Percentiles rank a stretch among this genome's conserved stretches.
Conservation (phyloP, 2,888 invertebrate genomes). For the Cephus pulcher region DNA sequence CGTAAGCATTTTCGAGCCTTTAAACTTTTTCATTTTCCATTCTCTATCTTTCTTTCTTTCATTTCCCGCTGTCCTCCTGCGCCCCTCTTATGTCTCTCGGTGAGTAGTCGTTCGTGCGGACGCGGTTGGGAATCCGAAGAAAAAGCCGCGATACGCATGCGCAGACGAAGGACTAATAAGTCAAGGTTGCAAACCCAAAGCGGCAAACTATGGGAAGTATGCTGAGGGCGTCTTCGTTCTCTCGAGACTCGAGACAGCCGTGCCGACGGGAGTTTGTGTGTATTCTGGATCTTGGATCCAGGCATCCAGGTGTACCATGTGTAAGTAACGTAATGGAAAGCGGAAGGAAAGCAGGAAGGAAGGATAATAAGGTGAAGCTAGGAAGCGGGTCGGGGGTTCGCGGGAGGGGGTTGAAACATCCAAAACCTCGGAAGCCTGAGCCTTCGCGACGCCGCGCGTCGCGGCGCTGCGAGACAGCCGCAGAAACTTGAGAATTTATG, state of each 20-base stretch:
- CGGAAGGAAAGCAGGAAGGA: slow-evolving; percentile 37
- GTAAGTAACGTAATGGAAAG: slow-evolving; percentile 47
- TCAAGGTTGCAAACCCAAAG: not conserved
- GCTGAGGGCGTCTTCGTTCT: not conserved
- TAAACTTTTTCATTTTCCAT: not conserved
- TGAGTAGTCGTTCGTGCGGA: not conserved
- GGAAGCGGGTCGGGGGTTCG: slow-evolving; percentile 8
- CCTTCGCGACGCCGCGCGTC: not conserved
- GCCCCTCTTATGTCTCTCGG: not conserved
- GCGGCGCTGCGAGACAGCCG: slow-evolving; percentile 42
- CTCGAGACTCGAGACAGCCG: not conserved
- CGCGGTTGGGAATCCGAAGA: not conserved
- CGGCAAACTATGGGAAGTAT: slow-evolving; percentile 9
- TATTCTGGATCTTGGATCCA: not conserved
- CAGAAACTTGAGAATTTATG: slow-evolving; percentile 59
- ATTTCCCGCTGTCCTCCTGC: not conserved
- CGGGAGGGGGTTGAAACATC: not conserved
- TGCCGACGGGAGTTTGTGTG: not conserved
- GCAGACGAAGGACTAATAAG: not conserved
- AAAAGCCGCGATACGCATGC: not conserved
- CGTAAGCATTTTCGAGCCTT: not conserved
- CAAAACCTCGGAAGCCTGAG: not conserved
- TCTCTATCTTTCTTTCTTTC: not conserved
- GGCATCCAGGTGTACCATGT: slow-evolving; percentile 27
- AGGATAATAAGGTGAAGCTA: slow-evolving; percentile 32